Conservation (phyloP, 2,797 vertebrate genomes). For the Lepus townsendii region DNA sequence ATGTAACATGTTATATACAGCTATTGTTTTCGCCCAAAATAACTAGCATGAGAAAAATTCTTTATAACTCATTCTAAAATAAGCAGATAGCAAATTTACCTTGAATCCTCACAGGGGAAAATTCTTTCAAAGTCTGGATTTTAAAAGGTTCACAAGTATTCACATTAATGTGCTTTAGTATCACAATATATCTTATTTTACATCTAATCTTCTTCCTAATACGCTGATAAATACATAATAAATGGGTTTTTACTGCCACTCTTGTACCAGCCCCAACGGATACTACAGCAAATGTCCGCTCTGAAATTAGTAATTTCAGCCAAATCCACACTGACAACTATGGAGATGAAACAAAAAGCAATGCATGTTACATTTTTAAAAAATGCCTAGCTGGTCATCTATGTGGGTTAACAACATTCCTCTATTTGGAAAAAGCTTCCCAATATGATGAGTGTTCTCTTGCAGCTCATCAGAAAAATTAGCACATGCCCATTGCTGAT, state of each 20-base stretch:
- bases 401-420: slow-evolving; percentile 49
- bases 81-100: slow-evolving; percentile 73
- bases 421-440: slow-evolving; percentile 75
- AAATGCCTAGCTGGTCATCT: slow-evolving; percentile 52
- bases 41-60: slow-evolving; percentile 9
- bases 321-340: slow-evolving; percentile 60
- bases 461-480: slow-evolving; percentile 77
- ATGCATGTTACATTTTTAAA: slow-evolving; percentile 68
- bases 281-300: slow-evolving; percentile 71
- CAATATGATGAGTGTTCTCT: slow-evolving; percentile 70
- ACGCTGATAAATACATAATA: slow-evolving; percentile 48
- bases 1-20: neutral
- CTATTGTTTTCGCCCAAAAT: slow-evolving; percentile 48
- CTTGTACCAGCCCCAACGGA: slow-evolving; percentile 63
- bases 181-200: slow-evolving; percentile 63
- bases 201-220: slow-evolving; percentile 62
- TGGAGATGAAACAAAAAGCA: slow-evolving; percentile 56
- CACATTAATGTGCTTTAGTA: neutral
- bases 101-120: slow-evolving; percentile 28
- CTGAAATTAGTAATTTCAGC: slow-evolving; percentile 77
- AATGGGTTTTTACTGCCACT: slow-evolving; percentile 68
- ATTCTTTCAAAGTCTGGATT: slow-evolving; percentile 66
- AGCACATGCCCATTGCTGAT: slow-evolving; percentile 81
- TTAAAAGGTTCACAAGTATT: slow-evolving; percentile 57
- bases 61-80: slow-evolving; percentile 78